Conservation (phyloP, 37 sponge, comb jelly and placozoan species). For the Mnemiopsis leidyi region DNA sequence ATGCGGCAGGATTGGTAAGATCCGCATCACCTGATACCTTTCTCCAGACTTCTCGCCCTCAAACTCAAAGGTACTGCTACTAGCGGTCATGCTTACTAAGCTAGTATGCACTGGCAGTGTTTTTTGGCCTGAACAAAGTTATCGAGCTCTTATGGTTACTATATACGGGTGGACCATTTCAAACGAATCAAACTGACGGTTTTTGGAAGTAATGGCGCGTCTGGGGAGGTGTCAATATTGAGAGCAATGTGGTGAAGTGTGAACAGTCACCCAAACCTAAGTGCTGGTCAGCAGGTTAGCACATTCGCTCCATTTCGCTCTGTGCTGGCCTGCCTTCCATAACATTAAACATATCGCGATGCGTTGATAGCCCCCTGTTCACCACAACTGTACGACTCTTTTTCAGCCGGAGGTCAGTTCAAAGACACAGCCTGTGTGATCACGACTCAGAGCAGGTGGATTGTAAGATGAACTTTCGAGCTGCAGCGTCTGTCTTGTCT, state of each 20-base stretch:
- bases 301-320: background rate
- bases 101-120: no score
- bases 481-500: background rate
- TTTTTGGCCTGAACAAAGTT: no score
- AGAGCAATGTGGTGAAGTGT: background rate
- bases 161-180: no score
- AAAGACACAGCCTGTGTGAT: background rate
- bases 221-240: background rate
- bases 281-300: background rate
- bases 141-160: no score
- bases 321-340: no score
- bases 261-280: background rate
- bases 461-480: background rate
- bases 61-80: no score
- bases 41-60: background rate
- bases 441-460: background rate
- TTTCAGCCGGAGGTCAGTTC: background rate
- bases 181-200: no score
- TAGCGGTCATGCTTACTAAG: no score
- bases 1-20: background rate
- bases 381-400: background rate
- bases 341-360: no score
- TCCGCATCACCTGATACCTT: background rate
- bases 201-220: no score
- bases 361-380: background rate